Base-by-base conservation (phyloP, 2,888 invertebrate genomes). In the Melieria omissa region DNA sequence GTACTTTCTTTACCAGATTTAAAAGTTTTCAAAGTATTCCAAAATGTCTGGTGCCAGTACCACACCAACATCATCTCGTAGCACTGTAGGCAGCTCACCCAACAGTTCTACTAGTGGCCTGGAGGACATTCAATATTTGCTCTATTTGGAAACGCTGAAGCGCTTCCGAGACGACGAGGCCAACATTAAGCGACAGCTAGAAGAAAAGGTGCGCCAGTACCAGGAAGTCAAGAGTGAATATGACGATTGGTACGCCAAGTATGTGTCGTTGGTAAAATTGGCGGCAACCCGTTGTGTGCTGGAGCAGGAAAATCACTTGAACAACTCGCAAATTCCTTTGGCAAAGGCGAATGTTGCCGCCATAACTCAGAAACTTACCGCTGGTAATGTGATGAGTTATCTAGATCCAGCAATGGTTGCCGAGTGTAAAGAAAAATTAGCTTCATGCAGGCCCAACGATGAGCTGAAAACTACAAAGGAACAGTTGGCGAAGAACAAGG, bases 121-220 rank as follows among this genome's bases (percentile, higher is more conserved):
- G 63, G 81, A 82, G 2, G 84, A 85, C 12, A 79, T 85, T 4
- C 76, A 79, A 46, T 78, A 81, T 49, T 54, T 86, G 41, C 73
- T 86, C 3, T 78, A 83, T 12, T 62, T 86, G 60, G 86, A 86
- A 55, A 78, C 80, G 0, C 14, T 80, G 4, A 82, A 80, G n/a
- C 83, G 84, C 1, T 81, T 79, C 44, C 71, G 67, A 4, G 85
- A 85, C 0, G 81, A 82, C 29, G 74, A 76, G 6, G 73, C 74
- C 0, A 76, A 80, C 10, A 74, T 84, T 12, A 76, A 76, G 0
- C 82, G 81, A 1, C 81, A 83, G 41, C 76, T 85, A 6, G 83
- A 85, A 12, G 85, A 85, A 12, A 79, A 82, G 45, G 76, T 73
- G 1, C 80, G 77, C 6, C 71, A 73, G 10, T 81, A 79, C 70